These are phyloP conservation scores for Petromus typicus DNA, from an alignment of 2,113 vertebrate genomes.

Conservation along the genomic window DNA sequence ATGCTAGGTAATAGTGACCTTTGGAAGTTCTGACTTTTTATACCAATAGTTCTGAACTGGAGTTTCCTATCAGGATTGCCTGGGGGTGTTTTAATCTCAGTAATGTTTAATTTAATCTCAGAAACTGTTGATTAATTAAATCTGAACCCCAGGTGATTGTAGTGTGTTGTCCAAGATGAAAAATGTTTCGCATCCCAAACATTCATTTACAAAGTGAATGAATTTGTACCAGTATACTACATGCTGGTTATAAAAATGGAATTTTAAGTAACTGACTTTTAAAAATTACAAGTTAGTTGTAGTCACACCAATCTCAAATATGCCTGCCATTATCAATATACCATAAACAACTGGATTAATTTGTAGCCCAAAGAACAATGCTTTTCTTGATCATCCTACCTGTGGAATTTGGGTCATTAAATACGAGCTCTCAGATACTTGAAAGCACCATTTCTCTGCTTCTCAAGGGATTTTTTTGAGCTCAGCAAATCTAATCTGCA, in stretches of 20 bases:
- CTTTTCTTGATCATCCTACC: background rate
- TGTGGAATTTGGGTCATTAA: constrained; percentile 7
- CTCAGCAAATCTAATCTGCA: background rate
- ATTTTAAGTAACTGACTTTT: background rate
- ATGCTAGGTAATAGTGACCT: background rate
- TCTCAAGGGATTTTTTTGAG: background rate
- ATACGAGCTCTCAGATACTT: background rate
- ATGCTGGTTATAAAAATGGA: background rate
- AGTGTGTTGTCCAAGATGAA: background rate
- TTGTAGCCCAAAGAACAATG: background rate
- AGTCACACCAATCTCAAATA: background rate
- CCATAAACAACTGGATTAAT: background rate
- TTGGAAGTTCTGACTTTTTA: background rate
- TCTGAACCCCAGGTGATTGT: background rate
- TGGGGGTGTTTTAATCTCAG: background rate
- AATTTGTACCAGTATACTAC: background rate
- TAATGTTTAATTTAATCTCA: background rate
- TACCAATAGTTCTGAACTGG: background rate
- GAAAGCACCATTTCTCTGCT: background rate
- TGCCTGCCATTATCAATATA: background rate
- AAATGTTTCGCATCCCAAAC: background rate
- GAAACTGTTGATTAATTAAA: background rate
- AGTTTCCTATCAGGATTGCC: background rate
- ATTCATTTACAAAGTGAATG: background rate
- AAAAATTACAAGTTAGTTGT: background rate